Evolutionary conservation across 2,113 vertebrate genomes (phyloP).

Genomic region (Centrocercus urophasianus): DNA sequence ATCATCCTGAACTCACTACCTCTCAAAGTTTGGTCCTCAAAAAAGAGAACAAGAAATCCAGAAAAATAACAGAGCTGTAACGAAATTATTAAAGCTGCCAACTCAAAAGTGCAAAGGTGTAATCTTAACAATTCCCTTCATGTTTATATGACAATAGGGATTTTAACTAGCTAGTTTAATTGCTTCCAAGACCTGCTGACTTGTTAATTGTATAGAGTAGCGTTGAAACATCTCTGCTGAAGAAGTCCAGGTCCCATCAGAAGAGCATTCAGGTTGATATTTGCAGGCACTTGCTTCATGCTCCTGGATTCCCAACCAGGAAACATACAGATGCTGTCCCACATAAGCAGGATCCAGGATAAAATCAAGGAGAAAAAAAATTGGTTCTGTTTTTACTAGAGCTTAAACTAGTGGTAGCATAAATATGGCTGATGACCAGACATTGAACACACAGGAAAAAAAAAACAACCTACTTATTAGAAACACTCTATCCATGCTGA

Average conservation of each 20-base stretch:
- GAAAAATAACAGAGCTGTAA: not conserved
- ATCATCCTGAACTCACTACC: not conserved
- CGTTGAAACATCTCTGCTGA: not conserved
- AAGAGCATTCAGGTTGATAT: not conserved
- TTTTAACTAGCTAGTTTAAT: not conserved
- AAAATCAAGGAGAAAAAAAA: not conserved
- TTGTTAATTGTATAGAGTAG: not conserved
- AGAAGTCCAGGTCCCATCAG: not conserved
- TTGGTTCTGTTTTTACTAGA: not conserved
- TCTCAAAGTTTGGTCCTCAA: not conserved
- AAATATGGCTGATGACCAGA: rapidly evolving
- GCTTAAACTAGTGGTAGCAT: not conserved
- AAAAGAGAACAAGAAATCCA: not conserved
- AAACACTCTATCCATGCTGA: not conserved
- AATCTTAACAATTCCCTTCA: not conserved
- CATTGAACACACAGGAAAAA: not conserved
- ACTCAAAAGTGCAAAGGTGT: not conserved
- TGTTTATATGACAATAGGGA: not conserved
- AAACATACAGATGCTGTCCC: not conserved
- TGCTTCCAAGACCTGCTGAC: not conserved
- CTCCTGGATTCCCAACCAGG: not conserved
- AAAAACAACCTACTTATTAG: not conserved
- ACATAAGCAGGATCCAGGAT: not conserved
- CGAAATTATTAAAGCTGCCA: not conserved
- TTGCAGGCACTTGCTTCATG: not conserved